Evolutionary conservation across 2,113 vertebrate genomes (phyloP).

Genomic region (Chamaea fasciata): DNA sequence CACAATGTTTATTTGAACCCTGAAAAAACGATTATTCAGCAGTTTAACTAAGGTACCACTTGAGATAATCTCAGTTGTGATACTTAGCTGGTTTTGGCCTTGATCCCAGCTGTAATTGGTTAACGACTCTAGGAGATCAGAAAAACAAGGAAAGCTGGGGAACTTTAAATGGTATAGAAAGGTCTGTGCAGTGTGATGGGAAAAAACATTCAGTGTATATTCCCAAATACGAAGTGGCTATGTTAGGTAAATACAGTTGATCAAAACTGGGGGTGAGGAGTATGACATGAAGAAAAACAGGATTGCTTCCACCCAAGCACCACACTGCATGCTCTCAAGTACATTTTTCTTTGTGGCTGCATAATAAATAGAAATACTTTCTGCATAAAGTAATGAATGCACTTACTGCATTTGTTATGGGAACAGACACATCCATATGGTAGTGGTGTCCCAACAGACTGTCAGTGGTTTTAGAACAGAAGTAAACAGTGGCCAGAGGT

Average conservation of each 20-base stretch:
- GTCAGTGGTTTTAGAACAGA: background rate
- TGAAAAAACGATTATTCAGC: slow-evolving; percentile 1
- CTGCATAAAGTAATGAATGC: background rate
- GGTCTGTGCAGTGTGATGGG: background rate
- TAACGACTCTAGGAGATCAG: background rate
- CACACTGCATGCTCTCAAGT: background rate
- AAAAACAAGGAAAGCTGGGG: slow-evolving; percentile 6
- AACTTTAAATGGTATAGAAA: background rate
- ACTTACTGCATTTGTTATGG: background rate
- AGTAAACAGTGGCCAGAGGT: background rate
- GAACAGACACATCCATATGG: background rate
- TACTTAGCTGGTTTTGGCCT: slow-evolving; percentile 9
- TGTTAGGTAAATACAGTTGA: background rate
- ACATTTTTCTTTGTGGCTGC: background rate
- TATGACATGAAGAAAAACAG: background rate
- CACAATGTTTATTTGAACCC: background rate
- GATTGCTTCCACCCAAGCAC: background rate
- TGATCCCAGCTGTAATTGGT: slow-evolving; percentile 16
- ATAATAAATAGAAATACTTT: background rate
- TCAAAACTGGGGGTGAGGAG: background rate
- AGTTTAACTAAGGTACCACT: slow-evolving; percentile 10
- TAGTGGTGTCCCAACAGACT: background rate
- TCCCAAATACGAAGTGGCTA: background rate
- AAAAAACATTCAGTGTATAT: background rate
- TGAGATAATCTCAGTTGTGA: slow-evolving; percentile 21